phyloP scores from a whole-genome alignment of 2,113 vertebrate species.

The Gallinago media region DNA sequence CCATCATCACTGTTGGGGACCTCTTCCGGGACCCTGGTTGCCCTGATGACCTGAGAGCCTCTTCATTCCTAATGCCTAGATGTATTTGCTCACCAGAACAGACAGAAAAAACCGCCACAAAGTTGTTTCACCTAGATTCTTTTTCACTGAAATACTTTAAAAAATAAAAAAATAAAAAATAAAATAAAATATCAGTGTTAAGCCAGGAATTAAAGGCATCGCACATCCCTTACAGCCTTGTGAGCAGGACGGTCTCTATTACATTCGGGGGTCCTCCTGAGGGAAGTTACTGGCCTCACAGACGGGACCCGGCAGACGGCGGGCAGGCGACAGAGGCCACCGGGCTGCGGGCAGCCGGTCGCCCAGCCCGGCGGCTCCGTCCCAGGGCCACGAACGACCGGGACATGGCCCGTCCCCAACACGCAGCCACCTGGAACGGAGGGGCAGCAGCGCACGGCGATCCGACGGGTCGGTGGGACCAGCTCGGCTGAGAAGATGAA shows the following conservation, averaged over 20 bases:
- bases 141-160: not conserved
- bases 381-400: fast-evolving
- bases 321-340: not conserved
- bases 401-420: fast-evolving
- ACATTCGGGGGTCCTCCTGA: not conserved
- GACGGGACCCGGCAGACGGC: fast-evolving
- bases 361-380: fast-evolving
- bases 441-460: not conserved
- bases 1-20: fast-evolving
- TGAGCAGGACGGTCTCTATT: fast-evolving
- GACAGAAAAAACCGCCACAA: fast-evolving
- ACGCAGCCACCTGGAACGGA: not conserved
- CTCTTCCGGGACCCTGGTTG: not conserved
- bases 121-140: not conserved
- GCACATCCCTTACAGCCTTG: fast-evolving
- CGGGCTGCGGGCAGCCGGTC: not conserved
- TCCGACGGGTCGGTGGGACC: not conserved
- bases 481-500: no score
- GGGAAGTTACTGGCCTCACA: fast-evolving
- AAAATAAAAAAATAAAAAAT: no score
- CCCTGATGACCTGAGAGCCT: fast-evolving
- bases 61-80: not conserved
- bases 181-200: fast-evolving
- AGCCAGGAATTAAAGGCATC: not conserved
- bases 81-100: fast-evolving